Evolutionary conservation across 2,888 invertebrate species (phyloP).

Genomic region (Rhyacophila evoluta): DNA sequence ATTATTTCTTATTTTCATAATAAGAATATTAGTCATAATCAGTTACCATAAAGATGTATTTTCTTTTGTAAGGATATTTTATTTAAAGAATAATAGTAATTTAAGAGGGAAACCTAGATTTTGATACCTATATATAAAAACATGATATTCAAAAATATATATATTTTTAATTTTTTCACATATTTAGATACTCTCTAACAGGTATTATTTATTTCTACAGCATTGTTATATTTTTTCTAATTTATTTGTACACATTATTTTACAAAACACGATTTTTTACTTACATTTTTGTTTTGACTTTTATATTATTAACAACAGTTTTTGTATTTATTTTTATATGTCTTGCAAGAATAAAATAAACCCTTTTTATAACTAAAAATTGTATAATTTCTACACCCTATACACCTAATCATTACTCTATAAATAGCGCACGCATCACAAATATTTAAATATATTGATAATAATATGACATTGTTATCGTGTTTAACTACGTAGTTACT

Average conservation of each 20-base stretch:
- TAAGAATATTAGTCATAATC: slow-evolving; percentile 35
- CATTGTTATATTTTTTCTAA: too few species aligned
- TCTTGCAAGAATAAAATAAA: slow-evolving; percentile 52
- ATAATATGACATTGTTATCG: too few species aligned
- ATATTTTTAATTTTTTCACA: too few species aligned
- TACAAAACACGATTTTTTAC: background rate
- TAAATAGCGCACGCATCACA: too few species aligned
- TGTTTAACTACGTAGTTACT: too few species aligned
- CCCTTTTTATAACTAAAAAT: slow-evolving; percentile 39
- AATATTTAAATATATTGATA: too few species aligned
- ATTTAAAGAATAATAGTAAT: background rate
- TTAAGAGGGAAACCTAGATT: background rate
- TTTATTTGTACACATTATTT: background rate
- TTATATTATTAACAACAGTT: background rate
- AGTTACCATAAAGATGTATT: slow-evolving; percentile 38
- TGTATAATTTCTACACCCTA: too few species aligned
- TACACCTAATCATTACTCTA: too few species aligned
- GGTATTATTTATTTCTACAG: too few species aligned
- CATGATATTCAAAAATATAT: too few species aligned
- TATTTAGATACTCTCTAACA: too few species aligned
- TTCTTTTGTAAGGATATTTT: background rate
- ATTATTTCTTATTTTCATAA: background rate
- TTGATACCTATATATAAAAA: too few species aligned
- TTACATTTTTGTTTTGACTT: background rate
- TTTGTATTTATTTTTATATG: slow-evolving; percentile 35